A percentile compares a stretch with the other conserved stretches of the same genome.
These are phyloP conservation scores for Rafetus swinhoei DNA, from an alignment of 2,113 vertebrate genomes.

Conservation along the genomic window DNA sequence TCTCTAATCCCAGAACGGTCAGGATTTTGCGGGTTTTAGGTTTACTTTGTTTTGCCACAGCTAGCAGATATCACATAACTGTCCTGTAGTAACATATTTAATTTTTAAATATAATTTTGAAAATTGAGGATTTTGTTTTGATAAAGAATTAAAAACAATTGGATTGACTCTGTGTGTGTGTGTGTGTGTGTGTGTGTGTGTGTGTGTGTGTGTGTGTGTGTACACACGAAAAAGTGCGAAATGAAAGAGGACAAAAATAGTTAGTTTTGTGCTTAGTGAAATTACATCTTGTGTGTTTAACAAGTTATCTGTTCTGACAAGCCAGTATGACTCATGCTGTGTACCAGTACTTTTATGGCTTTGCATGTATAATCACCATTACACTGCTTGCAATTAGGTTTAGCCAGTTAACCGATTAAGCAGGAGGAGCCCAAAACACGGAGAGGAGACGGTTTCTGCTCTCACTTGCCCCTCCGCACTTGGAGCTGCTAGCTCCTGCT, in stretches of 20 bases:
- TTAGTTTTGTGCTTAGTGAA: conserved; percentile 20
- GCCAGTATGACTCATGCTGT: not conserved
- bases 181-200: not conserved
- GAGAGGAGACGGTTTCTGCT: too few species aligned
- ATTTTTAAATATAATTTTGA: not conserved
- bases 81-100: not conserved
- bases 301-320: not conserved
- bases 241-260: conserved; percentile 9
- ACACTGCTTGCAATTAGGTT: too few species aligned
- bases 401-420: too few species aligned
- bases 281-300: not conserved
- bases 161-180: not conserved
- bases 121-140: not conserved
- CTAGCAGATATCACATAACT: not conserved
- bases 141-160: conserved; percentile 40
- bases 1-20: not conserved
- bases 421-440: too few species aligned
- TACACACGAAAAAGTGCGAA: conserved; percentile 7
- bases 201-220: conserved; percentile 17
- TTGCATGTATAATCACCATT: rapidly evolving
- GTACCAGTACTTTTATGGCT: rapidly evolving
- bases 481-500: too few species aligned
- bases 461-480: too few species aligned
- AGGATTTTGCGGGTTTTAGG: not conserved
- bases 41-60: not conserved